Conservation (phyloP, 1,140 invertebrate species). For the Trachelipus rathkii region DNA sequence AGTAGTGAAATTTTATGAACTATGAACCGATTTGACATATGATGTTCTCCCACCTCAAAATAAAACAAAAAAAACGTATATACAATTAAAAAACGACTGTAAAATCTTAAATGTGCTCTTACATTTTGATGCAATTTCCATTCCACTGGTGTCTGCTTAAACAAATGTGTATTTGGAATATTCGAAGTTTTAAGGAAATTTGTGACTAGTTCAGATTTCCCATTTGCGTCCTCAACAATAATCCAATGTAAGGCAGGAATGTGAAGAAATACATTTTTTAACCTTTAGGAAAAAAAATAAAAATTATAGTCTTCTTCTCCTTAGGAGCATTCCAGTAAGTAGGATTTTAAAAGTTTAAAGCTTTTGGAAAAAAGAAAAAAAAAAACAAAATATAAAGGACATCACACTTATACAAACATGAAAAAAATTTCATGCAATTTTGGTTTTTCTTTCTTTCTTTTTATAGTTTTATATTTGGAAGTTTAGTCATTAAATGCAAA, state of each 20-base stretch:
- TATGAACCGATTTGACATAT: background rate
- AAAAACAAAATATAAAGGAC: too few relatives aligned
- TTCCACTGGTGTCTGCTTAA: conserved; percentile 64
- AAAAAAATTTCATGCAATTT: too few relatives aligned
- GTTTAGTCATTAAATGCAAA: too few relatives aligned
- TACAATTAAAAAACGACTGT: background rate
- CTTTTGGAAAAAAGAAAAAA: too few relatives aligned
- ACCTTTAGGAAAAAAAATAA: conserved; percentile 50
- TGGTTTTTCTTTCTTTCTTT: too few relatives aligned
- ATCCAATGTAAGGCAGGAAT: conserved; percentile 94
- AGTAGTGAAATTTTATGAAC: conserved; percentile 7
- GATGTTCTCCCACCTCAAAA: background rate
- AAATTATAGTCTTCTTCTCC: background rate
- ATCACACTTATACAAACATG: too few relatives aligned
- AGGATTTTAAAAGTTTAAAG: too few relatives aligned
- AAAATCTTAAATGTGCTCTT: conserved; percentile 24
- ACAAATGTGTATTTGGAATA: conserved; percentile 73
- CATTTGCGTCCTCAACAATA: conserved; percentile 79
- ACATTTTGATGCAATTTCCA: conserved; percentile 63
- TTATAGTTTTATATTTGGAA: too few relatives aligned
- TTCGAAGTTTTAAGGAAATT: conserved; percentile 71
- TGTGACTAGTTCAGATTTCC: conserved; percentile 70
- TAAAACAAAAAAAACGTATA: background rate
- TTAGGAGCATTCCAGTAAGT: too few relatives aligned
- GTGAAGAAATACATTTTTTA: conserved; percentile 83